These are phyloP conservation scores for Diacarnus erythraeanus DNA, from an alignment of 37 sponge, comb jelly and placozoan species.

Conservation along the genomic window DNA sequence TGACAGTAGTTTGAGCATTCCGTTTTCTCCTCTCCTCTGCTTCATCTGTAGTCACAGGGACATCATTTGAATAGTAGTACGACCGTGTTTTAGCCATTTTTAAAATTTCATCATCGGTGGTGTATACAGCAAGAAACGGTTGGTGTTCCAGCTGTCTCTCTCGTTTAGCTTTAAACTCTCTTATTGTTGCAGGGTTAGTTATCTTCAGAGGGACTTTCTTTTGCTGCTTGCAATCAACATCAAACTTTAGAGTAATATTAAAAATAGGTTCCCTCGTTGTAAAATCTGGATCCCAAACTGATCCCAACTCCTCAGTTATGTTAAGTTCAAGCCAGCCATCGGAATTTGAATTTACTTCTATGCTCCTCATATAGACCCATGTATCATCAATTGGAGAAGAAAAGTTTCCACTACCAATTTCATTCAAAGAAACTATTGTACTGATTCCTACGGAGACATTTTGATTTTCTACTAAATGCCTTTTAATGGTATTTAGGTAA, in stretches of 20 bases:
- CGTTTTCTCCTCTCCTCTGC: too few species aligned
- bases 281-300: constrained; percentile 16
- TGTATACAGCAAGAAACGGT: constrained; percentile 27
- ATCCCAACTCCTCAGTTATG: constrained; percentile 19
- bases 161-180: background rate
- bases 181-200: constrained; percentile 23
- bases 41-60: too few species aligned
- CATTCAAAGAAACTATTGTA: background rate
- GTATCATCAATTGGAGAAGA: background rate
- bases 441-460: background rate
- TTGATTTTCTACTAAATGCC: background rate
- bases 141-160: constrained; percentile 9
- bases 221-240: constrained; percentile 7
- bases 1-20: too few species aligned
- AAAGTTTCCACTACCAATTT: background rate
- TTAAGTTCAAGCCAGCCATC: constrained; percentile 35
- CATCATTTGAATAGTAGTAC: too few species aligned
- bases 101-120: constrained; percentile 12
- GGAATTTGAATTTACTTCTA: background rate
- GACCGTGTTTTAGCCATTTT: too few species aligned
- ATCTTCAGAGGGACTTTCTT: constrained; percentile 17
- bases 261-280: too few species aligned
- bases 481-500: background rate
- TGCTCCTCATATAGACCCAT: background rate
- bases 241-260: background rate